Base-by-base conservation (phyloP, 2,113 vertebrate species). In the Pterophyllum scalare region DNA sequence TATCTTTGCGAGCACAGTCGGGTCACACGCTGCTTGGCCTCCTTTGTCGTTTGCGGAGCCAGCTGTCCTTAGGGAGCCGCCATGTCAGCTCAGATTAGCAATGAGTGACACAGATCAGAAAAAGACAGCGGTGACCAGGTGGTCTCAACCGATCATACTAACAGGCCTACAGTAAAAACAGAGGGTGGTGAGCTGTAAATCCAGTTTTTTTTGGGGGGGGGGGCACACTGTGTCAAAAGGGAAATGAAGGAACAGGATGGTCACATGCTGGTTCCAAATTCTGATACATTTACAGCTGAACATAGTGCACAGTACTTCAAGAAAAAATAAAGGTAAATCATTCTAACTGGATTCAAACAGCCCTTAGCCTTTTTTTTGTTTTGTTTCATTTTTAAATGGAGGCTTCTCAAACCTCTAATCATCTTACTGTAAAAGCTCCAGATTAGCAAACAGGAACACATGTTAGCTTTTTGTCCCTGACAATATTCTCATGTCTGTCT, bases 401-500 rank as follows among this genome's bases (percentile, higher is more conserved):
- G 72, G 87, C 61, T 84, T 85, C 91, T 92, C 86, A 88, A 81
- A 89, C 64, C 89, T 85, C 38, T 94, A 93, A 95, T 94, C 91
- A 93, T 83, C 91, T 94, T 94, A 95, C 86, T 65, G 88, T 83
- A 89, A 94, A 94, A 94, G 78, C 92, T 85, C 61, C 82, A 91
- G 93, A 94, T 95, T 94, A 95, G 76, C 88, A 79, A 64, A 83
- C 24, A 77, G 80, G 79, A 86, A 81, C 93, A 94, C 92, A 92
- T 93, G 94, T 59, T 88, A 19, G 79, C 60, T 85, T 84, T 92
- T 90, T 82, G 90, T 90, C 86, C 79, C 77, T 22, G 0, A 75
- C 26, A 40, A 59, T 43, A 75, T 62, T 85, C 19, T 70, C 56
- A 3, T 59, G 28, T 61, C 20, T 40, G 11, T 75, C 20, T 49